Base-by-base conservation (phyloP, 2,797 vertebrate genomes). In the Delichon dasypus region DNA sequence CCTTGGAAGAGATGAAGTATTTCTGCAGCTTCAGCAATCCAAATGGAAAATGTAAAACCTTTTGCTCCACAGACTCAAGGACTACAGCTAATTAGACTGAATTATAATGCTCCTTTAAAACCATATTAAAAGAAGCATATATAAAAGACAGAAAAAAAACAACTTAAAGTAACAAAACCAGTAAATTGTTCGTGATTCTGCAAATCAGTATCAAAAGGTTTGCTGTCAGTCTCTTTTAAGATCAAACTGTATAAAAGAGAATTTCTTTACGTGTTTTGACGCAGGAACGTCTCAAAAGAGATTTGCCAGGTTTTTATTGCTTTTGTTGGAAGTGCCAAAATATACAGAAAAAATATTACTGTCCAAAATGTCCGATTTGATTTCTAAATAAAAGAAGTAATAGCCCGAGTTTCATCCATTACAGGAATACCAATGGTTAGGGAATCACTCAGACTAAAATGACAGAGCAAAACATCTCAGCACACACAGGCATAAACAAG, bases 361-460 rank as follows among this genome's bases (percentile, higher is more conserved):
- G 76, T 74, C 79, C 89, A 88, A 89, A 45, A 77, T 45, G n/a
- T 82, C 66, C 48, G 47, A 77, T 79, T 50, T 85, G 57, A 90
- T 94, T 95, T 91, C 74, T 89, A 95, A 94, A 94, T 76, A 94
- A 82, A 95, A 90, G 44, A 79, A 82, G 74, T 74, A 94, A 82
- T 74, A 92, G 78, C n/a, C 34, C 74, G 57, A 71, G 54, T 74
- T 89, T 93, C 57, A 80, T 76, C 27, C 75, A 40, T 83, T 85
- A 82, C 29, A 82, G 38, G 60, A 93, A 83, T 74, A 53, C 58
- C 27, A 88, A 8, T 30, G 60, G 45, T 71, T 58, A 85, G 45
- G 25, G 58, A 93, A 83, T 87, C 84, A 71, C 29, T 82, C 78
- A 27, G 30, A 54, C 60, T 55, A 73, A 93, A 93, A 81, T 0